Conservation (phyloP, 2,888 invertebrate species). For the Plutella xylostella region DNA sequence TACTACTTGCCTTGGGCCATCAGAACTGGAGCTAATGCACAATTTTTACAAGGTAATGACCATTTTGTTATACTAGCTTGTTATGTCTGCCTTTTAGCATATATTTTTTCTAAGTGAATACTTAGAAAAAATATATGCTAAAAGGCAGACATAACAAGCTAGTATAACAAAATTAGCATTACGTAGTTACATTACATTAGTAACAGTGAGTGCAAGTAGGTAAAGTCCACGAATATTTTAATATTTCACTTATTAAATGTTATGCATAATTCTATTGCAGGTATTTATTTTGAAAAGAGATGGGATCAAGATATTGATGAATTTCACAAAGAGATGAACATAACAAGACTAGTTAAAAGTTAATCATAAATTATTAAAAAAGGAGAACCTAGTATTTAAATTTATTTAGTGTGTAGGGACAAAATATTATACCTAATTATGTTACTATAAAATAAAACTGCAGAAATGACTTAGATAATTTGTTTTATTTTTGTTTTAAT, state of each 20-base stretch:
- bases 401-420: too few relatives aligned
- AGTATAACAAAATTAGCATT: not conserved
- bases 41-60: slow-evolving; percentile 80
- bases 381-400: too few relatives aligned
- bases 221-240: not conserved
- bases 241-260: not conserved
- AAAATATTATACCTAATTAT: too few relatives aligned
- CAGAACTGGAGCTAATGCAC: slow-evolving; percentile 77
- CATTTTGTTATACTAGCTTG: too few relatives aligned
- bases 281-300: slow-evolving; percentile 89
- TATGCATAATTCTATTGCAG: slow-evolving; percentile 27
- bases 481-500: too few relatives aligned
- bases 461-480: too few relatives aligned
- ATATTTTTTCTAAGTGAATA: not conserved
- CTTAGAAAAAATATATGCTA: not conserved
- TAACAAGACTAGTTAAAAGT: slow-evolving; percentile 55
- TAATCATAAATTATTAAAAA: too few relatives aligned
- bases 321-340: slow-evolving; percentile 84
- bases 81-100: too few relatives aligned
- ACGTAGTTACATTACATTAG: not conserved
- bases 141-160: not conserved
- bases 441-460: too few relatives aligned
- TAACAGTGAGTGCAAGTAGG: not conserved
- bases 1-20: slow-evolving; percentile 91
- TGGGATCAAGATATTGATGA: slow-evolving; percentile 91